Evolutionary conservation across 2,888 invertebrate genomes (phyloP).

Genomic region (Pyrrhosoma nymphula): DNA sequence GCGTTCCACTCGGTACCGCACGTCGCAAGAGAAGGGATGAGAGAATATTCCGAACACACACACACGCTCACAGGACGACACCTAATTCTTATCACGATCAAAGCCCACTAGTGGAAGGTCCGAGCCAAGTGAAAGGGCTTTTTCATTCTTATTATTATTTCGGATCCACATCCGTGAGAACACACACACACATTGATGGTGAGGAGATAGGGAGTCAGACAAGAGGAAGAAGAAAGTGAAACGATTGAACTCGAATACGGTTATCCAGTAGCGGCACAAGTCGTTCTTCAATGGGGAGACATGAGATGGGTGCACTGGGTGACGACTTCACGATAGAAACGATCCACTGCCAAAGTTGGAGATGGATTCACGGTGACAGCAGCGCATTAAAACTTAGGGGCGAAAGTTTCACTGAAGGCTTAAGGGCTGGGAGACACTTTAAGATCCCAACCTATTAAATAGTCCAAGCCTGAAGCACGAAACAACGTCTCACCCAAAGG

Average conservation of each 20-base stretch:
- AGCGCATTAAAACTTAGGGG: background rate
- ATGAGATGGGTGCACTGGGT: background rate
- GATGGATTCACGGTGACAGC: background rate
- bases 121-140: constrained; percentile 58
- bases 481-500: background rate
- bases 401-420: background rate
- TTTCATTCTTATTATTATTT: background rate
- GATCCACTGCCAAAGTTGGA: background rate
- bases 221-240: background rate
- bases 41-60: too few relatives aligned
- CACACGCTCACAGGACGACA: background rate
- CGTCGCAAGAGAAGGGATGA: background rate
- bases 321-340: background rate
- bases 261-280: background rate
- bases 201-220: background rate
- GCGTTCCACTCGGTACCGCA: constrained; percentile 7
- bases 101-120: background rate
- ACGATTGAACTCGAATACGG: background rate
- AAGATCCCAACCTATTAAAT: background rate
- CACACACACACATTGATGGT: background rate
- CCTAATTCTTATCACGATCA: constrained; percentile 24
- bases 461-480: background rate
- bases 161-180: background rate
- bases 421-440: background rate
- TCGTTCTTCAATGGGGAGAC: background rate